Conservation (phyloP, 1,140 invertebrate genomes). For the Sinella curviseta region DNA sequence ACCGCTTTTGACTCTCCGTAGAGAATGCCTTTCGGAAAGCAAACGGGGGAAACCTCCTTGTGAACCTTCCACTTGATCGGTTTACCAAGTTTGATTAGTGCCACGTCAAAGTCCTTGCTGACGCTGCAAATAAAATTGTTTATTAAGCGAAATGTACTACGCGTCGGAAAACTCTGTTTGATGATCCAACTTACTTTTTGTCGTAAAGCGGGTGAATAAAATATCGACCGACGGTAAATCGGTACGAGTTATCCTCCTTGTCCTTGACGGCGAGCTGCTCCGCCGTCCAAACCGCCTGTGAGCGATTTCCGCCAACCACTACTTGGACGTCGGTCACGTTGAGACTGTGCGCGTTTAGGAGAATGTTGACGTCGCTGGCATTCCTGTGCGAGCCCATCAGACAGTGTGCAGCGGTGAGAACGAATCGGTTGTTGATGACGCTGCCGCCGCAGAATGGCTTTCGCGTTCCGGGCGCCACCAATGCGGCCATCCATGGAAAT, state of each 20-base stretch:
- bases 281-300: neutral
- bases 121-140: too few species aligned
- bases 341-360: conserved; percentile 34
- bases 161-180: neutral
- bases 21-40: conserved; percentile 29
- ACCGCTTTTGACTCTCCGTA: conserved; percentile 18
- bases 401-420: conserved; percentile 39
- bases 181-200: conserved; percentile 35
- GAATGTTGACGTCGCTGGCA: conserved; percentile 33
- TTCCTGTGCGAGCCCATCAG: conserved; percentile 27
- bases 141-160: neutral
- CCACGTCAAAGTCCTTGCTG: conserved; percentile 47
- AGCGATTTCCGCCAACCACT: neutral
- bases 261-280: neutral
- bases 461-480: conserved; percentile 37
- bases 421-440: neutral
- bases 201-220: conserved; percentile 48
- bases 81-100: conserved; percentile 12
- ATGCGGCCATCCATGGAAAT: conserved; percentile 46
- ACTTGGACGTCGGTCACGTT: conserved; percentile 35
- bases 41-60: conserved; percentile 31
- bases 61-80: conserved; percentile 34
- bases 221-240: conserved; percentile 43
- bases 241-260: neutral
- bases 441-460: conserved; percentile 11